phyloP scores from a whole-genome alignment of 2,113 vertebrate genomes.

The Calonectris borealis region DNA sequence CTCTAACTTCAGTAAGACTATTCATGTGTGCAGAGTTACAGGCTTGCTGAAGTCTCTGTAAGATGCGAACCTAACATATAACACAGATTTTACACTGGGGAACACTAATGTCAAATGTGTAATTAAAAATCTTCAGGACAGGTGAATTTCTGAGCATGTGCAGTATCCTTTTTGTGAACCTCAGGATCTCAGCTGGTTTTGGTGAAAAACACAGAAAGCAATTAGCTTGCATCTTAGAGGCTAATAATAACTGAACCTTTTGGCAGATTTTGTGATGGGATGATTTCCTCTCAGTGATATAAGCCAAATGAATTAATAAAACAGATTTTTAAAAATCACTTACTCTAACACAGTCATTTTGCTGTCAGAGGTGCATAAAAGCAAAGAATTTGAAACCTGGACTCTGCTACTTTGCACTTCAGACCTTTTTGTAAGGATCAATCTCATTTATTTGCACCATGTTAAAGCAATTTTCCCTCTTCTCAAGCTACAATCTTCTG shows the following conservation, averaged over 20 bases:
- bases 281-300: slow-evolving; percentile 13
- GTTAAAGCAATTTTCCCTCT: background rate
- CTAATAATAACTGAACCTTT: slow-evolving; percentile 60
- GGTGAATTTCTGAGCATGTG: slow-evolving; percentile 16
- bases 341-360: slow-evolving; percentile 7
- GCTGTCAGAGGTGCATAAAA: background rate
- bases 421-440: background rate
- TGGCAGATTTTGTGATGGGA: slow-evolving; percentile 49
- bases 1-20: background rate
- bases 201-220: slow-evolving; percentile 52
- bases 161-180: slow-evolving; percentile 45
- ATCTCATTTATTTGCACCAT: background rate
- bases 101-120: background rate
- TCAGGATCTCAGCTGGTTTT: slow-evolving; percentile 53
- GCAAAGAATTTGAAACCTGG: background rate
- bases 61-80: background rate
- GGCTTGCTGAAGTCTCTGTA: background rate
- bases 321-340: background rate
- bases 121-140: slow-evolving; percentile 22
- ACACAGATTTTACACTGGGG: background rate
- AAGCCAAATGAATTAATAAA: slow-evolving; percentile 52
- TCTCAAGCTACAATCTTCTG: background rate
- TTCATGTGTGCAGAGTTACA: background rate
- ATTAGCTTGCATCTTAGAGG: slow-evolving; percentile 52
- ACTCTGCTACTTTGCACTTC: background rate